phyloP scores from a whole-genome alignment of 2,113 vertebrate genomes.

The Candoia aspera region DNA sequence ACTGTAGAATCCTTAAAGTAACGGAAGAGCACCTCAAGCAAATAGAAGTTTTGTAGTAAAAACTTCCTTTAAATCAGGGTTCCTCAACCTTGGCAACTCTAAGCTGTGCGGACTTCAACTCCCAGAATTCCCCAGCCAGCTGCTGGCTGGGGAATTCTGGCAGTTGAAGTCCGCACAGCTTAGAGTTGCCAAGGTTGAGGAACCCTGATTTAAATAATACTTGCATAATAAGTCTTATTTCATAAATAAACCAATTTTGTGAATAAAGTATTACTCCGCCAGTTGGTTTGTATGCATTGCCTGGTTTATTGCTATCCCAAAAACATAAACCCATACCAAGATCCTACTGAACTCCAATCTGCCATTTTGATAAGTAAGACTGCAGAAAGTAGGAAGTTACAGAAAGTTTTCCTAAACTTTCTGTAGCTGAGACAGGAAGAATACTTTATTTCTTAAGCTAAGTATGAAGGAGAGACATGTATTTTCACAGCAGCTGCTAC shows the following conservation, averaged over 20 bases:
- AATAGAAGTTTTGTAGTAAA: neutral
- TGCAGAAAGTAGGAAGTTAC: neutral
- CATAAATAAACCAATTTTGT: neutral
- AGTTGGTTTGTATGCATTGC: neutral
- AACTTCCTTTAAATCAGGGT: neutral
- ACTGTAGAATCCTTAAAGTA: neutral
- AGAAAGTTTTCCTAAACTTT: neutral
- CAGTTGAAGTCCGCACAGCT: no score
- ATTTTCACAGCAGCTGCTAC: conserved; percentile 4
- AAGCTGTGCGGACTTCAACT: no score
- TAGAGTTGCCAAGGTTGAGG: no score
- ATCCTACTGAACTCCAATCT: neutral
- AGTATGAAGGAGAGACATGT: conserved; percentile 10
- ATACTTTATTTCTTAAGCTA: neutral
- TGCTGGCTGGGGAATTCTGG: no score
- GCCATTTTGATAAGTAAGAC: neutral
- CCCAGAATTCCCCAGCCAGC: no score
- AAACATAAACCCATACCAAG: neutral
- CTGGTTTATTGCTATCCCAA: neutral
- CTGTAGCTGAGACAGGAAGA: neutral
- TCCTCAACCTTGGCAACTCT: no score
- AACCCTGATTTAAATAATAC: no score
- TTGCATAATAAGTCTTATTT: neutral
- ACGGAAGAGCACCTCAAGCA: neutral
- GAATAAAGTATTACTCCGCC: neutral